These are phyloP conservation scores for Thaumetopoea pityocampa DNA, from an alignment of 1,140 invertebrate genomes.

Conservation along the genomic window DNA sequence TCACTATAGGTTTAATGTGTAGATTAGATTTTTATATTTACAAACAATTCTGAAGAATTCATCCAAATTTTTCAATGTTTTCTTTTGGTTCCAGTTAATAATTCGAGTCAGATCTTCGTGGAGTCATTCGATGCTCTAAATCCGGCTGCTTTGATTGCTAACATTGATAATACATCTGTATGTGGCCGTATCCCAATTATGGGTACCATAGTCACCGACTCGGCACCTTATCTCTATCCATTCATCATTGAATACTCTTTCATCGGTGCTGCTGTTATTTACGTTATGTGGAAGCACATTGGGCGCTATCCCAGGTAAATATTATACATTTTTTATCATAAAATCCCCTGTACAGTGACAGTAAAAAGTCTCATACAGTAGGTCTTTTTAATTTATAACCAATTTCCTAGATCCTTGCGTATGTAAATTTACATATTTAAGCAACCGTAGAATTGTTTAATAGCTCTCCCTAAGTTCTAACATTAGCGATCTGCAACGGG, in stretches of 20 bases:
- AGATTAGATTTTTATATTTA: constrained; percentile 3
- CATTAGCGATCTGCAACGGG: constrained; percentile 45
- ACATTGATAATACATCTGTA: constrained; percentile 76
- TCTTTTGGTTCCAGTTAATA: constrained; percentile 66
- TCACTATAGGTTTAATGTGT: constrained; percentile 7
- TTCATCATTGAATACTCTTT: constrained; percentile 98
- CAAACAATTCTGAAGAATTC: not conserved
- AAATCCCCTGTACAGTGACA: not conserved
- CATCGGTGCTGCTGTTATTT: constrained; percentile 97
- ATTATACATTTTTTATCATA: constrained; percentile 11
- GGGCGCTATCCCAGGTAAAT: constrained; percentile 85
- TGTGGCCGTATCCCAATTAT: constrained; percentile 93
- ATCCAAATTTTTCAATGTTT: not conserved
- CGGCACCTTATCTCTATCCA: constrained; percentile 94
- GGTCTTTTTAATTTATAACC: too few relatives aligned
- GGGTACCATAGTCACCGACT: constrained; percentile 93
- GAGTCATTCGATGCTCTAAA: constrained; percentile 78
- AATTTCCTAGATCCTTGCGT: too few relatives aligned
- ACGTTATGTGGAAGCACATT: constrained; percentile 98
- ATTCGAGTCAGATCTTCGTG: constrained; percentile 76
- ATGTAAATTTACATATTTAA: too few relatives aligned
- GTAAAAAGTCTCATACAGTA: not conserved
- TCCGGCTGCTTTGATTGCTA: constrained; percentile 78
- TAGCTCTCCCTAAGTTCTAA: too few relatives aligned
- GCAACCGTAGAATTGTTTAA: too few relatives aligned